Conservation (phyloP, 2,797 vertebrate genomes). For the Phyllotis vaccarum region DNA sequence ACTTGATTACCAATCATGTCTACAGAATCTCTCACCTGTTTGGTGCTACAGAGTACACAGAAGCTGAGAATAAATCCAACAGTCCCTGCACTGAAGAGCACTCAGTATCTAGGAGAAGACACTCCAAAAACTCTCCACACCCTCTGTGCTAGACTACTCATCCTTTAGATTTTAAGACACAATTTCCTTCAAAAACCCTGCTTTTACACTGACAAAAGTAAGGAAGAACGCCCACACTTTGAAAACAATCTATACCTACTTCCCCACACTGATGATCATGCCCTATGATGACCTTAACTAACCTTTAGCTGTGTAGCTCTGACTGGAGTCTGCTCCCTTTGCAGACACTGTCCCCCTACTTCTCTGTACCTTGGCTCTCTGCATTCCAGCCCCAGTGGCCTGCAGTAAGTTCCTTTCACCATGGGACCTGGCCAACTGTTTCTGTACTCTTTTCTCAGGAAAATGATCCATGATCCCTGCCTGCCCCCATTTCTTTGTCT, state of each 20-base stretch:
- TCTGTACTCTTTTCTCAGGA: not conserved
- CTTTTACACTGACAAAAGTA: not conserved
- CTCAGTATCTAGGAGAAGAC: not conserved
- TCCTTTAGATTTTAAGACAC: not conserved
- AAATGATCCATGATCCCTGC: not conserved
- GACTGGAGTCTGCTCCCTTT: not conserved
- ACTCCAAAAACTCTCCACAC: slow-evolving; percentile 9
- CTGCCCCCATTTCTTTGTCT: not conserved
- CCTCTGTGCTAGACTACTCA: not conserved
- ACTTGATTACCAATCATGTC: not conserved
- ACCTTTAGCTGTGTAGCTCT: not conserved
- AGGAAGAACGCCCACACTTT: not conserved
- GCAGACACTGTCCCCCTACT: not conserved
- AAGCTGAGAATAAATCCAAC: not conserved
- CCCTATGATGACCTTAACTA: not conserved
- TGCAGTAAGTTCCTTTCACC: not conserved
- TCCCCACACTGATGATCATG: not conserved
- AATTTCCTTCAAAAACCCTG: not conserved
- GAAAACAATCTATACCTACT: not conserved
- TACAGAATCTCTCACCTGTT: not conserved
- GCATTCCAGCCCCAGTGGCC: not conserved
- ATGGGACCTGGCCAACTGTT: not conserved
- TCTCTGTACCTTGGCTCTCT: not conserved
- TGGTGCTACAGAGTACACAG: not conserved
- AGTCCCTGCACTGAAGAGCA: not conserved